Evolutionary conservation across 1,140 invertebrate genomes (phyloP), one percentile per base, ranked within the genome.

Genomic region (Nephila pilipes): DNA sequence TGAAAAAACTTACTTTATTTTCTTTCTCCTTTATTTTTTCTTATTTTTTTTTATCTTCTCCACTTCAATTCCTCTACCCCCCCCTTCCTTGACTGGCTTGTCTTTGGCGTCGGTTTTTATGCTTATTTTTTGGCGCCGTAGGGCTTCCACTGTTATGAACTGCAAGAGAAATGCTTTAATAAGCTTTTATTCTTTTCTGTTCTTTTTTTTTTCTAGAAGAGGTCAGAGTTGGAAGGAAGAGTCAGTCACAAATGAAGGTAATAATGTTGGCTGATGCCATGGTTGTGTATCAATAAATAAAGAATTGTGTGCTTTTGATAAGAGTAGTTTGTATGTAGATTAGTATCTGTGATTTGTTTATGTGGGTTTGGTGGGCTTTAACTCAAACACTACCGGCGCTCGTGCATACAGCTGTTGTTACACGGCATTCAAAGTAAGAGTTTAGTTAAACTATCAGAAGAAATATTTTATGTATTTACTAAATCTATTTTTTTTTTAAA

Each of bases 131-230:
- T 20, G 20, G 18, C 55, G 75, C 89, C 75, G 22, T 29, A n/a
- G 79, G 89, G 75, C 69, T 60, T n/a, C 54, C 36, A 55, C 38
- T 25, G 89, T 81, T 58, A 83, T 46, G 89, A 81, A 46, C 22
- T 38, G 89, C 38, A 87, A 65, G 16, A 54, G 58, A 88, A 88
- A 55, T 69, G 63, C 87, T 90, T 90, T 90, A 90, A 90, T 90
- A 90, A 80, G 69, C 55, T 80, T 90, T 90, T 57, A n/a, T 55
- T 38, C 46, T 81, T 81, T 83, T 4, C 10, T 81, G 36, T 55
- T 79, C 38, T 90, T 32, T 25, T 80, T 16, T 90, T 90, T 14
- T 55, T 79, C 14, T 22, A n/a, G 58, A 16, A 29, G 85, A 58
- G 81, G 81, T 83, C 54, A 83, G 38, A 83, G 69, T 57, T 90